Evolutionary conservation across 2,888 invertebrate species (phyloP), one percentile per base, ranked within the genome.

Genomic region (Fragum fragum): DNA sequence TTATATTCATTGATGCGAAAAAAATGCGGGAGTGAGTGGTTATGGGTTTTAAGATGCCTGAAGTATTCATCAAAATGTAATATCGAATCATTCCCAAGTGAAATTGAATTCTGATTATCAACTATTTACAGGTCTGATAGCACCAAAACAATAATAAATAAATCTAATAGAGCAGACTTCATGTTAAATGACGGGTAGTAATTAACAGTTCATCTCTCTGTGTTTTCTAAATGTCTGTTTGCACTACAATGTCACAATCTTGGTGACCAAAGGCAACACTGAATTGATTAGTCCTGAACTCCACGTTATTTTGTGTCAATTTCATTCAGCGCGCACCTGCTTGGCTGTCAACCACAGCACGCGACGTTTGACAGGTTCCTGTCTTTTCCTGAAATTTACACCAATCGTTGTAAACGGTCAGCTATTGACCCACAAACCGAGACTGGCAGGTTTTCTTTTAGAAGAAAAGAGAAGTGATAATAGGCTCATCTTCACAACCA

Each of bases 301-400:
- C 57, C 39, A 70, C 70, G 59, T 57, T 59, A 36, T 57, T 69
- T 70, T 59, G 42, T 70, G 76, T 76, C 76, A 76, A 61, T 76
- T 76, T 76, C 76, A 39, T 32, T 57, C 59, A 76, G 55, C 76
- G 70, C 71, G 76, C 76, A 76, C 76, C 76, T 76, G 76, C 76
- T 76, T 32, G 52, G 42, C 66, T 76, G 76, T 71, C 76, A 76
- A 59, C 36, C 52, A 71, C 63, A 76, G 71, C 76, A 76, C 76
- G 76, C 71, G 76, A 71, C 47, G 26, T 61, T 23, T 72, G 76
- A 76, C 76, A 76, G 63, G 52, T 36, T 52, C 76, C 29, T 36
- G 53, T 32, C 70, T 59, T 36, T 52, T 23, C 61, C 47, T 66
- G 76, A 52, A 71, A 76, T 76, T 18, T 63, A 71, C 61, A 76